Percentiles rank a stretch among this genome's conserved stretches.
These are phyloP conservation scores for Neosilurus hyrtlii DNA, from an alignment of 2,797 vertebrate genomes.

Conservation along the genomic window DNA sequence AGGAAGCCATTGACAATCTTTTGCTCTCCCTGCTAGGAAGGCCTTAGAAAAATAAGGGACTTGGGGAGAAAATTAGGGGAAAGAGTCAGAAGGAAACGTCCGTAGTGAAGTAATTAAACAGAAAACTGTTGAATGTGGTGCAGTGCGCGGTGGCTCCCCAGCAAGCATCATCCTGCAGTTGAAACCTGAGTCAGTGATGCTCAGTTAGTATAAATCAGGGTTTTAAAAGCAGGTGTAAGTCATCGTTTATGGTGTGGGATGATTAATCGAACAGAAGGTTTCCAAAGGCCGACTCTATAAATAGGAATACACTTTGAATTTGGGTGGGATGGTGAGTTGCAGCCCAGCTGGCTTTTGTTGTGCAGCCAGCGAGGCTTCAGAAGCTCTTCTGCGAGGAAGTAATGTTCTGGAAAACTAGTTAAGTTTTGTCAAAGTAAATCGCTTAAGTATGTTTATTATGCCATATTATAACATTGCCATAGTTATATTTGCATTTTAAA, in stretches of 20 bases:
- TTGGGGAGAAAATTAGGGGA: neutral
- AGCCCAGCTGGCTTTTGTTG: conserved; percentile 27
- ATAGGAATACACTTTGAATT: conserved; percentile 14
- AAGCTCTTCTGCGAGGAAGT: neutral
- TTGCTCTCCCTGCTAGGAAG: neutral
- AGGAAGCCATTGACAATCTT: neutral
- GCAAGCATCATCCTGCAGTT: neutral
- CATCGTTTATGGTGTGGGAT: neutral
- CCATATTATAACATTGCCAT: neutral
- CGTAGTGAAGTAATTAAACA: neutral
- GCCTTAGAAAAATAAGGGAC: neutral
- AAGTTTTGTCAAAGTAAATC: neutral
- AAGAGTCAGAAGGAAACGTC: neutral
- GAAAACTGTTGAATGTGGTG: neutral
- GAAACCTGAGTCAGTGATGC: neutral
- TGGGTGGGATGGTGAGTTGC: conserved; percentile 25
- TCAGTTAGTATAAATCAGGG: neutral
- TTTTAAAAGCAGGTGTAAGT: conserved; percentile 4
- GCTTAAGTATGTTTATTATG: neutral
- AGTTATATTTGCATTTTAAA: neutral
- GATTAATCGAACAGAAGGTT: conserved; percentile 1
- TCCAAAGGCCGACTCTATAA: neutral
- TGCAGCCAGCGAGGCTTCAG: conserved; percentile 5
- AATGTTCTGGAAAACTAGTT: neutral
- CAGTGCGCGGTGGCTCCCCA: neutral